These are phyloP conservation scores for Myiotriccus ornatus DNA, from an alignment of 2,797 vertebrate species.

Conservation along the genomic window DNA sequence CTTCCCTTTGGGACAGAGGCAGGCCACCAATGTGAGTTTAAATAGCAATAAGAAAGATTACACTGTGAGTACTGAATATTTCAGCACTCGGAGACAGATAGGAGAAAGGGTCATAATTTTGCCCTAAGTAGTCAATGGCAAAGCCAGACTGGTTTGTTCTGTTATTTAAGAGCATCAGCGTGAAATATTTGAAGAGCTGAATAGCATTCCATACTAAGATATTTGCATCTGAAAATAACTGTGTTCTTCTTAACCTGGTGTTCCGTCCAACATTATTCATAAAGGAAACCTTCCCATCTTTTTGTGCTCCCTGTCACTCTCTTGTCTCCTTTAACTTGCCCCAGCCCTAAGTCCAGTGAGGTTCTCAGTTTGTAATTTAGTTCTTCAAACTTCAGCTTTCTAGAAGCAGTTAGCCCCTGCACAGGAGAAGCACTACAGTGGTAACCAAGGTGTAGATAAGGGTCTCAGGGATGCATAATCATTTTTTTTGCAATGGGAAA, in stretches of 20 bases:
- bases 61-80: not conserved
- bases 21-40: conserved; percentile 26
- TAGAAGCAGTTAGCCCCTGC: not conserved
- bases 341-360: not conserved
- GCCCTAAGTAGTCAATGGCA: not conserved
- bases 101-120: not conserved
- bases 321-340: not conserved
- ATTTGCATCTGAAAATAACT: not conserved
- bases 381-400: not conserved
- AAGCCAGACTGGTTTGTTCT: not conserved
- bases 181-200: not conserved
- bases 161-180: not conserved
- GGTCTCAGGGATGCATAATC: not conserved
- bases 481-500: not conserved
- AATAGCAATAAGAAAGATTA: conserved; percentile 19
- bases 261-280: not conserved
- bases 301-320: not conserved
- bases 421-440: not conserved
- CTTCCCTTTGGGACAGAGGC: not conserved
- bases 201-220: not conserved
- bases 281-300: not conserved
- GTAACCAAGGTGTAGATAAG: not conserved
- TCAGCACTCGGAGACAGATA: not conserved
- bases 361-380: not conserved
- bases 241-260: not conserved